Evolutionary conservation across 2,888 invertebrate species (phyloP).

Genomic region (Celastrina argiolus): DNA sequence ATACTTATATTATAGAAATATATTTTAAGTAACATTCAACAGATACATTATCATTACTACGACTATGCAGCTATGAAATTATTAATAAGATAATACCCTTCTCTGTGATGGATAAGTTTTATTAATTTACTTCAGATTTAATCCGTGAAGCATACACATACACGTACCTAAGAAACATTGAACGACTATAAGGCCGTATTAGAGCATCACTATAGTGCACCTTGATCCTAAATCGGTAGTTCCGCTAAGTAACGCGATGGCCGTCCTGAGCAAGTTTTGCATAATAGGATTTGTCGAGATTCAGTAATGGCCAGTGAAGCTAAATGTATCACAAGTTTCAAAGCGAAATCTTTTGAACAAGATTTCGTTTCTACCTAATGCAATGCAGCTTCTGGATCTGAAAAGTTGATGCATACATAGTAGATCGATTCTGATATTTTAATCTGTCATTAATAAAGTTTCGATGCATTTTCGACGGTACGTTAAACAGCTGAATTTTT

Average conservation of each 20-base stretch:
- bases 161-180: neutral
- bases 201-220: slow-evolving; percentile 46
- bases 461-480: too few relatives aligned
- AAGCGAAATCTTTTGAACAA: neutral
- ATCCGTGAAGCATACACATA: neutral
- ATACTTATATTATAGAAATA: too few relatives aligned
- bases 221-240: slow-evolving; percentile 53
- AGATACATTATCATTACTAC: too few relatives aligned
- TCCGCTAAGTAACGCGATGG: slow-evolving; percentile 37
- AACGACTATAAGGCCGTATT: slow-evolving; percentile 42
- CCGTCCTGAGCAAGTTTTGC: slow-evolving; percentile 33
- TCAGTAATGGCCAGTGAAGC: slow-evolving; percentile 19
- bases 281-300: slow-evolving; percentile 34
- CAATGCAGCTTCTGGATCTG: neutral
- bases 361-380: neutral
- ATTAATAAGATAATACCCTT: too few relatives aligned
- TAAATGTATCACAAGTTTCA: slow-evolving; percentile 5
- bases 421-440: too few relatives aligned
- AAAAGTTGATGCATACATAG: neutral
- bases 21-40: too few relatives aligned
- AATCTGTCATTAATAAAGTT: too few relatives aligned
- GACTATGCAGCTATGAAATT: too few relatives aligned
- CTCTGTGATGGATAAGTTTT: neutral
- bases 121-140: neutral
- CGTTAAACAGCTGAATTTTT: too few relatives aligned